Evolutionary conservation across 2,113 vertebrate genomes (phyloP), one percentile per base, ranked within the genome.

Genomic region (Odocoileus hemionus): DNA sequence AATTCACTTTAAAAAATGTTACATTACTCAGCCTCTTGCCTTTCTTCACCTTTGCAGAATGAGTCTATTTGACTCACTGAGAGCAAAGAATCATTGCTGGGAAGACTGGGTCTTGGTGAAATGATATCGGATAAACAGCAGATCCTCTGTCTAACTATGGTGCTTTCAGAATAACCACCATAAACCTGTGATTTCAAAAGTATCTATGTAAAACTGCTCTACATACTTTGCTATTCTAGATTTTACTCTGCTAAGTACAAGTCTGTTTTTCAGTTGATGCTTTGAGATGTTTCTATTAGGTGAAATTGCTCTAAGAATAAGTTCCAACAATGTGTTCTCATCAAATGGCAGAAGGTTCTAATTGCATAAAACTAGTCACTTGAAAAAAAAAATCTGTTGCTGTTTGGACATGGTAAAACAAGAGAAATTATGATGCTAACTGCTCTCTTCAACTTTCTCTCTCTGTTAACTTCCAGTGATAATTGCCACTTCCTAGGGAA

Each of bases 401-500:
- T 70, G 74, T 61, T 76, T 3, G 1, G 74, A 70, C 28, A 96
- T 90, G 21, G 86, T 93, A 94, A 87, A 96, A 43, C 43, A 89
- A 95, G 21, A 91, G 86, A 95, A 93, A 89, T 70, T 89, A 58
- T 94, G 91, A 57, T 36, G 83, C 52, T 92, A 96, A 94, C 96
- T 97, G 52, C 39, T 95, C 39, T 96, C 84, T 84, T 91, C 60
- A n/a, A 93, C 45, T 87, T 95, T 96, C 52, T 83, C 33, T 57
- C 11, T 82, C 74, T 95, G 79, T 57, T 97, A 94, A 93, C 86
- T 95, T 86, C 52, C 54, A n/a, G 43, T 25, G 52, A 64, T 50
- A 88, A 97, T 67, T 91, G 83, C 45, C 45, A 58, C 45, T 92
- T 97, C 61, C 95, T 33, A 89, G 97, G 84, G 95, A 96, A 87